A percentile compares a stretch with the other conserved stretches of the same genome.
phyloP scores from a whole-genome alignment of 23 tunicate species.

The Ascidia mentula region DNA sequence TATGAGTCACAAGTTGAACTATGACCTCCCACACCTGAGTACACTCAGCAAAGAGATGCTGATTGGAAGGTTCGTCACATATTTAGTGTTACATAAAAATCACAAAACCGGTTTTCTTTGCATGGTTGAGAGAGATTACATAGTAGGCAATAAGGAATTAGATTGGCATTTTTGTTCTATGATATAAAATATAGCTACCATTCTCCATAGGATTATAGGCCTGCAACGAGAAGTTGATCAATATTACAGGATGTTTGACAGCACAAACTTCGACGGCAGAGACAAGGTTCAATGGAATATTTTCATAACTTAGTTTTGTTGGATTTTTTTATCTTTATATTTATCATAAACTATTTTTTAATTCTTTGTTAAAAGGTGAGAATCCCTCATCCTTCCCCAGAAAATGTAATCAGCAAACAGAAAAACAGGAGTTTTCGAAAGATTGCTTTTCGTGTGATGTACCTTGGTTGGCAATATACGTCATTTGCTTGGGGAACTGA shows the following conservation, averaged over 20 bases:
- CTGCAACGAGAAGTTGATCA: constrained; percentile 44
- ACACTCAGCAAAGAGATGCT: constrained; percentile 3
- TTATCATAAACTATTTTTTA: neutral
- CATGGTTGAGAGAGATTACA: neutral
- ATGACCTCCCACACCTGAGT: constrained; percentile 23
- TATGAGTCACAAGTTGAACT: neutral
- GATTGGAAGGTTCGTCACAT: constrained; percentile 16
- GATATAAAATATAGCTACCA: neutral
- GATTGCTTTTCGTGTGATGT: constrained; percentile 76
- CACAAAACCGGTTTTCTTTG: neutral
- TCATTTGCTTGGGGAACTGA: constrained; percentile 58
- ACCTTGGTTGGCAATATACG: constrained; percentile 81
- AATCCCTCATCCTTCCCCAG: constrained; percentile 60
- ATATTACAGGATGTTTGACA: constrained; percentile 31
- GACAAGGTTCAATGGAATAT: constrained; percentile 44
- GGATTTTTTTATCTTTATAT: neutral
- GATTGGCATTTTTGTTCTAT: neutral
- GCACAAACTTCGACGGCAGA: constrained; percentile 41
- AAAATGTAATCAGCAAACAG: constrained; percentile 25
- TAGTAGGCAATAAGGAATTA: neutral
- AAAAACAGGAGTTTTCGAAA: constrained; percentile 27
- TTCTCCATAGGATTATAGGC: constrained; percentile 32
- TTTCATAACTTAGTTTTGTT: neutral
- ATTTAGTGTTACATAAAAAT: neutral
- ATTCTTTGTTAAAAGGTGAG: constrained; percentile 32